Conservation (phyloP, 2,113 vertebrate genomes). For the Malurus elegans region DNA sequence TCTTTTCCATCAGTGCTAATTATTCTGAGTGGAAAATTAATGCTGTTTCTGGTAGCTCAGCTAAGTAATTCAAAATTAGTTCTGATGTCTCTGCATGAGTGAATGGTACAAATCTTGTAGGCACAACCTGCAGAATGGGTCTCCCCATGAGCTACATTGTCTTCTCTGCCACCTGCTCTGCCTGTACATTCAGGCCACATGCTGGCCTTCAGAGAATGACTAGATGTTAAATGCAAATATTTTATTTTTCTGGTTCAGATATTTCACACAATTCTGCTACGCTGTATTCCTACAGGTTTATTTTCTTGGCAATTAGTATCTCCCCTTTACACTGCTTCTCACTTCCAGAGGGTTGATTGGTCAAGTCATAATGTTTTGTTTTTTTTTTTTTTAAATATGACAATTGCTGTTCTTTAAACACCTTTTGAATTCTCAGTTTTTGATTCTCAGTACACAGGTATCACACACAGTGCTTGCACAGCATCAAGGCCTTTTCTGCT, state of each 20-base stretch:
- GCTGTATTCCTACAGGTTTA: not conserved
- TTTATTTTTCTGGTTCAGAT: not conserved
- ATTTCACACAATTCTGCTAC: not conserved
- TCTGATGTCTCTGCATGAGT: not conserved
- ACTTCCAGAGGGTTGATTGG: not conserved
- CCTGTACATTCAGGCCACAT: not conserved
- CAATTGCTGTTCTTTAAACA: not conserved
- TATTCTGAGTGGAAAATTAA: not conserved
- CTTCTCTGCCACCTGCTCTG: not conserved
- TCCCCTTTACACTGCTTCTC: not conserved
- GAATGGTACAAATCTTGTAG: not conserved
- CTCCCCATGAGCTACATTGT: accelerated
- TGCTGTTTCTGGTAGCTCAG: not conserved
- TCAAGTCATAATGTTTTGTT: not conserved
- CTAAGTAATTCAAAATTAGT: not conserved
- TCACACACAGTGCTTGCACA: too few species aligned
- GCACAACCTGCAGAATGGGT: not conserved
- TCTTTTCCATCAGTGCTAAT: not conserved
- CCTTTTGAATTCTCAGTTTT: not conserved
- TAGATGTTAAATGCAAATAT: not conserved
- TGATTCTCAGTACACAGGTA: not conserved
- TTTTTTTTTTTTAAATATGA: too few species aligned
- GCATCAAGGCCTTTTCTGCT: not conserved
- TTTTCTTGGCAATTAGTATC: not conserved
- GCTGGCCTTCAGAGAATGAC: not conserved